Evolutionary conservation across 2,888 invertebrate genomes (phyloP).

Genomic region (Anaspis maculata): DNA sequence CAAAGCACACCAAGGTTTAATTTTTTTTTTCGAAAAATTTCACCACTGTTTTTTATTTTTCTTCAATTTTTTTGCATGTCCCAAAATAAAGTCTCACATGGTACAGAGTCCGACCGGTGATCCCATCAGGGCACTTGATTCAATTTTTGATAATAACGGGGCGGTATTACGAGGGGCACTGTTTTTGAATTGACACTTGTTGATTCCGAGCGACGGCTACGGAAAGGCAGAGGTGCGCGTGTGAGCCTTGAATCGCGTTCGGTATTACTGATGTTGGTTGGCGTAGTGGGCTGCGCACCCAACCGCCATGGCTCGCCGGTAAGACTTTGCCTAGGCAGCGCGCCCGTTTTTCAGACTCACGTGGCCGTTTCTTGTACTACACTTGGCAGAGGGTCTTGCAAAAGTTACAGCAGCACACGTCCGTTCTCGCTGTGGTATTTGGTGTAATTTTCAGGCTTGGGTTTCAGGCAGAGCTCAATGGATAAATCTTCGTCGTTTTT

Average conservation of each 20-base stretch:
- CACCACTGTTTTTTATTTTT: too few relatives aligned
- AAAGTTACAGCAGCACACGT: neutral
- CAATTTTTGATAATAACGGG: too few relatives aligned
- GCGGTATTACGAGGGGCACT: too few relatives aligned
- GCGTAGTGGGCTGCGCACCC: conserved; percentile 27
- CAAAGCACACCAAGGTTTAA: too few relatives aligned
- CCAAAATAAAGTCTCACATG: too few relatives aligned
- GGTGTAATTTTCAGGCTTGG: neutral
- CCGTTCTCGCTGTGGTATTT: neutral
- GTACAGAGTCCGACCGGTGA: too few relatives aligned
- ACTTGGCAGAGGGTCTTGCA: too few relatives aligned
- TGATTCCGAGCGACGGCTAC: conserved; percentile 1
- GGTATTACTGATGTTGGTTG: conserved; percentile 29
- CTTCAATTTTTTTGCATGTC: too few relatives aligned
- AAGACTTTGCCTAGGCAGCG: conserved; percentile 24
- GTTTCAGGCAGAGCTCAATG: neutral
- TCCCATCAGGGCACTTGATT: too few relatives aligned
- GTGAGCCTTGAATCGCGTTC: conserved; percentile 25
- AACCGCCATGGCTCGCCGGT: conserved; percentile 29
- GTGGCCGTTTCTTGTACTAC: conserved; percentile 24
- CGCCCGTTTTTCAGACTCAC: conserved; percentile 17
- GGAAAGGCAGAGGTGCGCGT: conserved; percentile 17
- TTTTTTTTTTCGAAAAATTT: too few relatives aligned
- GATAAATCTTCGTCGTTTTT: neutral
- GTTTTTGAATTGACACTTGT: conserved; percentile 8